phyloP scores from a whole-genome alignment of 1,140 invertebrate species.

The Apolygus lucorum region DNA sequence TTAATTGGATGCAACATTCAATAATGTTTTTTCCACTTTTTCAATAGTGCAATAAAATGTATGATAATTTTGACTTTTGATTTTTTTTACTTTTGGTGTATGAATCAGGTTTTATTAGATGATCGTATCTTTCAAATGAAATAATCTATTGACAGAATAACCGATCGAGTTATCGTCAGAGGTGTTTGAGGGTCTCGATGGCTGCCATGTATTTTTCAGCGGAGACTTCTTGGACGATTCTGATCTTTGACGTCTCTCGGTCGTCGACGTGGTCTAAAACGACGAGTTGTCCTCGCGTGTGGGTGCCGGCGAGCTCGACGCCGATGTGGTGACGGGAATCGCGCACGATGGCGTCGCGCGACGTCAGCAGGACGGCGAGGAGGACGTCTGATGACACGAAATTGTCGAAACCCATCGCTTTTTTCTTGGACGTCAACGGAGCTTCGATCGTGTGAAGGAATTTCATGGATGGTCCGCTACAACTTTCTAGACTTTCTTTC shows the following conservation, averaged over 20 bases:
- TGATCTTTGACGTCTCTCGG: constrained; percentile 43
- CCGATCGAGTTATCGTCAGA: not conserved
- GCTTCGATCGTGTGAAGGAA: constrained; percentile 25
- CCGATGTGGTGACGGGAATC: not conserved
- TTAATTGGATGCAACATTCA: too few relatives aligned
- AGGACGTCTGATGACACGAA: constrained; percentile 27
- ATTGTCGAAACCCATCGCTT: constrained; percentile 14
- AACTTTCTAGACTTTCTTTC: constrained; percentile 11
- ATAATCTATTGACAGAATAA: too few relatives aligned
- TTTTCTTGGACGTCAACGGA: constrained; percentile 6
- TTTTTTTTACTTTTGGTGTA: too few relatives aligned
- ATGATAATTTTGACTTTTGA: too few relatives aligned
- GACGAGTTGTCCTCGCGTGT: constrained; percentile 51
- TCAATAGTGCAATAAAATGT: too few relatives aligned
- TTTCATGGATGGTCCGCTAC: constrained; percentile 8
- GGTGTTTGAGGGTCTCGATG: not conserved
- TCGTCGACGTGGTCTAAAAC: constrained; percentile 45
- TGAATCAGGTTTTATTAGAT: too few relatives aligned
- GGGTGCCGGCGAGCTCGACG: constrained; percentile 27
- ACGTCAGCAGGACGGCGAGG: constrained; percentile 15
- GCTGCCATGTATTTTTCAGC: constrained; percentile 8
- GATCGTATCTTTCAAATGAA: too few relatives aligned
- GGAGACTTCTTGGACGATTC: constrained; percentile 43
- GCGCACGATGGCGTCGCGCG: not conserved
- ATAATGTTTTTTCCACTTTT: too few relatives aligned